A percentile compares a stretch with the other conserved stretches of the same genome.
Conservation (phyloP, 2,888 invertebrate genomes). For the Argyresthia goedartella region DNA sequence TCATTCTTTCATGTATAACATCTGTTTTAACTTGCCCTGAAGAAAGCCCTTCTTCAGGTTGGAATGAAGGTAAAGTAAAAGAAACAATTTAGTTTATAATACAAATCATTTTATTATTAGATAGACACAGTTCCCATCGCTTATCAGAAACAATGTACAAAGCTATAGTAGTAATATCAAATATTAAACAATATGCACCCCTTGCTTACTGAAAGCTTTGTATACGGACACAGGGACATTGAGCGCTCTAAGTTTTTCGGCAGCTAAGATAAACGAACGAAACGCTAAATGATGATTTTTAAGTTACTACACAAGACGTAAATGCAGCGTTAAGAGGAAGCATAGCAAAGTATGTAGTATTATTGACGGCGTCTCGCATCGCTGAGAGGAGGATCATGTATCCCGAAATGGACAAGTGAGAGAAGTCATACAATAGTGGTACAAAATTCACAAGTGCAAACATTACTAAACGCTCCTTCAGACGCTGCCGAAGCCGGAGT, state of each 20-base stretch:
- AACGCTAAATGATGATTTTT: slow-evolving; percentile 59
- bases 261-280: slow-evolving; percentile 60
- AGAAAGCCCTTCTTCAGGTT: too few relatives aligned
- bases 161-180: slow-evolving; percentile 76
- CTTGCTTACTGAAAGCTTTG: slow-evolving; percentile 69
- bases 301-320: slow-evolving; percentile 60
- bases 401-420: too few relatives aligned
- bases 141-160: slow-evolving; percentile 80
- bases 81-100: slow-evolving; percentile 64
- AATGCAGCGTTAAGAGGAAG: slow-evolving; percentile 61
- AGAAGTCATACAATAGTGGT: not conserved
- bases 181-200: slow-evolving; percentile 71
- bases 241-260: slow-evolving; percentile 65
- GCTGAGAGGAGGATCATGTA: not conserved
- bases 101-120: slow-evolving; percentile 79
- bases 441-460: not conserved
- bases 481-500: slow-evolving; percentile 15
- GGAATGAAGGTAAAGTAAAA: slow-evolving; percentile 13
- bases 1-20: slow-evolving; percentile 5
- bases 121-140: slow-evolving; percentile 80
- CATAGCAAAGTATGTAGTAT: slow-evolving; percentile 44
- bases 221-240: slow-evolving; percentile 67
- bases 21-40: not conserved
- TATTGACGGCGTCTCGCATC: slow-evolving; percentile 15
- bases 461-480: not conserved